These are phyloP conservation scores for Tenthredo notha DNA, from an alignment of 2,888 invertebrate genomes.

Conservation along the genomic window DNA sequence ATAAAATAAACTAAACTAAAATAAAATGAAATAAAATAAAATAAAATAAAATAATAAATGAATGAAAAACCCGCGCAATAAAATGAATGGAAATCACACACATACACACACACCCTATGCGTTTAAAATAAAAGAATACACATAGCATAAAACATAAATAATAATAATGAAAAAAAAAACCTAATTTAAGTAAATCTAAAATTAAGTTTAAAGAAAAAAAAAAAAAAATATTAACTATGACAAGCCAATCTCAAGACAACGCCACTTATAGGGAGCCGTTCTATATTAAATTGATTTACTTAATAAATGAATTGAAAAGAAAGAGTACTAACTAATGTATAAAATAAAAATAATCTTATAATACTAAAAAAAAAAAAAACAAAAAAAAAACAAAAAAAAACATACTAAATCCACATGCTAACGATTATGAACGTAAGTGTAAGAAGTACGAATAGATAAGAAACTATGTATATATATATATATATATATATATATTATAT, in stretches of 20 bases:
- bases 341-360: slow-evolving; percentile 57
- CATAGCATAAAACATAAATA: background rate
- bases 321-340: slow-evolving; percentile 60
- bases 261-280: slow-evolving; percentile 55
- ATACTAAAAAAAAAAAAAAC: slow-evolving; percentile 47
- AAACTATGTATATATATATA: slow-evolving; percentile 26
- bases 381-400: slow-evolving; percentile 55
- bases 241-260: slow-evolving; percentile 56
- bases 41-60: background rate
- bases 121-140: slow-evolving; percentile 40
- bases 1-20: slow-evolving; percentile 1
- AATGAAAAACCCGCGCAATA: slow-evolving; percentile 55
- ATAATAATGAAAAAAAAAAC: slow-evolving; percentile 12
- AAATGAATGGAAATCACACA: slow-evolving; percentile 15
- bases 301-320: slow-evolving; percentile 59
- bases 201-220: slow-evolving; percentile 35
- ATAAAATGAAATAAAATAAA: background rate
- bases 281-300: slow-evolving; percentile 60
- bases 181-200: slow-evolving; percentile 45
- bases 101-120: slow-evolving; percentile 20
- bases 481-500: background rate
- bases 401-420: slow-evolving; percentile 51
- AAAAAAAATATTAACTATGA: slow-evolving; percentile 37
- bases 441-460: slow-evolving; percentile 51
- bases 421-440: slow-evolving; percentile 50